A percentile compares a stretch with the other conserved stretches of the same genome.
phyloP scores from a whole-genome alignment of 2,113 vertebrate species.

The Bos indicus region DNA sequence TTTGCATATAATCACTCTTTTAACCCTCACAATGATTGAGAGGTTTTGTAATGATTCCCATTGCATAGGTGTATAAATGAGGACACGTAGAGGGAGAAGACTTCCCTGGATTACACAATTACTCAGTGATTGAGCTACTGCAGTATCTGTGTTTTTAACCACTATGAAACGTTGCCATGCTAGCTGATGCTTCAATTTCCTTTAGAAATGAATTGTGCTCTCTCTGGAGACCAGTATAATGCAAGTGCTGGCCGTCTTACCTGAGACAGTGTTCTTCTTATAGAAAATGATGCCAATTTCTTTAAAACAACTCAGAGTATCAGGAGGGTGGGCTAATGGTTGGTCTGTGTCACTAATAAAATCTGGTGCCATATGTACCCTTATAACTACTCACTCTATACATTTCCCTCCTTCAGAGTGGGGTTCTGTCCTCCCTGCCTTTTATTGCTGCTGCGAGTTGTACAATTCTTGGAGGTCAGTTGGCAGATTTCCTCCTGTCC shows the following conservation, averaged over 20 bases:
- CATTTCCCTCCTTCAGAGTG: constrained; percentile 54
- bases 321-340: not conserved
- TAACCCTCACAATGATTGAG: not conserved
- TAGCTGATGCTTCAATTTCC: not conserved
- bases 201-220: not conserved
- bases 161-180: rapidly evolving
- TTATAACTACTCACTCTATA: not conserved
- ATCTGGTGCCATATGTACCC: not conserved
- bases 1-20: not conserved
- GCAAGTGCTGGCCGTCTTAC: not conserved
- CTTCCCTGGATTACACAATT: not conserved
- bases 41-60: not conserved
- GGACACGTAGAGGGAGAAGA: not conserved
- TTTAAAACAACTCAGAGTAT: not conserved
- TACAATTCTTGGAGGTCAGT: constrained; percentile 76
- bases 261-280: not conserved
- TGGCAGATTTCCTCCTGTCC: constrained; percentile 85
- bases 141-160: not conserved
- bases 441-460: constrained; percentile 81
- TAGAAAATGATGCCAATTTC: not conserved
- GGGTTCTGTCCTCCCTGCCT: constrained; percentile 68
- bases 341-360: not conserved
- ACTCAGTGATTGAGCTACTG: not conserved
- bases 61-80: not conserved
- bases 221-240: not conserved